Evolutionary conservation across 2,797 vertebrate species (phyloP).

Genomic region (Neosilurus hyrtlii): DNA sequence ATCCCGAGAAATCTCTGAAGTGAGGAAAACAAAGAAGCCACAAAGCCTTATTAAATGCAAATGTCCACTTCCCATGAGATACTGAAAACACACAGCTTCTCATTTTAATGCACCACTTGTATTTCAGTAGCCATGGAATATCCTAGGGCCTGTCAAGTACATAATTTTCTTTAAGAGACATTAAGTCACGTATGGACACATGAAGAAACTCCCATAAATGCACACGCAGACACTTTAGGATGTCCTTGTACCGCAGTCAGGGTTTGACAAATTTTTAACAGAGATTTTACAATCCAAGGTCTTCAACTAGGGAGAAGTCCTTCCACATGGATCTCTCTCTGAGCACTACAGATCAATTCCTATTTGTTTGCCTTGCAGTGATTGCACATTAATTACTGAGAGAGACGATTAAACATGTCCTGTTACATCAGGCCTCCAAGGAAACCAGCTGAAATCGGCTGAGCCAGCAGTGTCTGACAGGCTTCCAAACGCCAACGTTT

Average conservation of each 20-base stretch:
- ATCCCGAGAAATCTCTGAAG: constrained; percentile 18
- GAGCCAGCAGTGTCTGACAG: constrained; percentile 57
- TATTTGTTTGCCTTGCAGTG: constrained; percentile 69
- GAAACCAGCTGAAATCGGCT: constrained; percentile 52
- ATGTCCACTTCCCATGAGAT: constrained; percentile 17
- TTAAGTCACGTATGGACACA: background rate
- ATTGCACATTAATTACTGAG: constrained; percentile 70
- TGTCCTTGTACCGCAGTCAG: background rate
- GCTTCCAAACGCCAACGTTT: constrained; percentile 35
- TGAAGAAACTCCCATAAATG: background rate
- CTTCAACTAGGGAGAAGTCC: constrained; percentile 55
- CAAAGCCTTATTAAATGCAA: constrained; percentile 27
- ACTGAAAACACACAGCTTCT: background rate
- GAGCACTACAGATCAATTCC: constrained; percentile 62
- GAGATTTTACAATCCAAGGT: constrained; percentile 44
- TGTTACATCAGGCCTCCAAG: constrained; percentile 56
- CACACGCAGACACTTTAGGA: background rate
- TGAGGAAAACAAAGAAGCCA: constrained; percentile 25
- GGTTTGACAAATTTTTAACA: constrained; percentile 12
- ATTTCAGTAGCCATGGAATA: constrained; percentile 5
- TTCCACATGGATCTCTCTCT: constrained; percentile 59
- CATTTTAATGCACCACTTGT: background rate
- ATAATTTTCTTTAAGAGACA: background rate
- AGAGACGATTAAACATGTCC: constrained; percentile 61
- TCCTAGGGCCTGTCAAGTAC: background rate